These are phyloP conservation scores for Dermatemys mawii DNA, from an alignment of 2,113 vertebrate genomes.

Conservation along the genomic window DNA sequence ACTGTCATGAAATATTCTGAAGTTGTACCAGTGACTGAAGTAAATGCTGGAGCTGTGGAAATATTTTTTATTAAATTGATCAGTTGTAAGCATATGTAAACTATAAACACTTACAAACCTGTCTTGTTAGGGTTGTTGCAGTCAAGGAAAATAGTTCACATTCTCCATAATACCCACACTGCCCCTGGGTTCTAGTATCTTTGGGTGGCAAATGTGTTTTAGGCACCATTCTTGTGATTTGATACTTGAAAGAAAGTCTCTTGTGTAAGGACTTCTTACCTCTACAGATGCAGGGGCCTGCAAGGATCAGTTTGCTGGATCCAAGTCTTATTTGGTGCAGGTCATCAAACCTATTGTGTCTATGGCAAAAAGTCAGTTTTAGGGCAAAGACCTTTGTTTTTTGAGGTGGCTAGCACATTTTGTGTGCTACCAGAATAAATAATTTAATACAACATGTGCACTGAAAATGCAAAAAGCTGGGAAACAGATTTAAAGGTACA, in stretches of 20 bases:
- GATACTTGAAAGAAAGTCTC: not conserved
- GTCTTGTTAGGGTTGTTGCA: not conserved
- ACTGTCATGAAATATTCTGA: not conserved
- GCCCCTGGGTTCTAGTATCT: not conserved
- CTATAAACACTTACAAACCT: not conserved
- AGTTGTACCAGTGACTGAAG: not conserved
- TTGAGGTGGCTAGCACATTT: not conserved
- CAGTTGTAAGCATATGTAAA: not conserved
- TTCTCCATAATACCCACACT: not conserved
- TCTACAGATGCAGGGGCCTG: not conserved
- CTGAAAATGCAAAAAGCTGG: not conserved
- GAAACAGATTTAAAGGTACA: not conserved
- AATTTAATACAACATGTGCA: not conserved
- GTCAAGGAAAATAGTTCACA: not conserved
- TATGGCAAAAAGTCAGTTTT: not conserved
- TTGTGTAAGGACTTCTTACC: not conserved
- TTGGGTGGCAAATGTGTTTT: not conserved
- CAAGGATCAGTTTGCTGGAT: not conserved
- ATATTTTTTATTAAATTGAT: not conserved
- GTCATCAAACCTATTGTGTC: not conserved
- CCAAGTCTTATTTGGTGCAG: not conserved
- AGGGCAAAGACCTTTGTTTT: not conserved
- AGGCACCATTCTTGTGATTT: not conserved
- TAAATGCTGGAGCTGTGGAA: not conserved
- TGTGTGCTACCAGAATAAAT: not conserved